Evolutionary conservation across 2,797 vertebrate species (phyloP), one percentile per base, ranked within the genome.

Genomic region (Eulemur rubriventer): DNA sequence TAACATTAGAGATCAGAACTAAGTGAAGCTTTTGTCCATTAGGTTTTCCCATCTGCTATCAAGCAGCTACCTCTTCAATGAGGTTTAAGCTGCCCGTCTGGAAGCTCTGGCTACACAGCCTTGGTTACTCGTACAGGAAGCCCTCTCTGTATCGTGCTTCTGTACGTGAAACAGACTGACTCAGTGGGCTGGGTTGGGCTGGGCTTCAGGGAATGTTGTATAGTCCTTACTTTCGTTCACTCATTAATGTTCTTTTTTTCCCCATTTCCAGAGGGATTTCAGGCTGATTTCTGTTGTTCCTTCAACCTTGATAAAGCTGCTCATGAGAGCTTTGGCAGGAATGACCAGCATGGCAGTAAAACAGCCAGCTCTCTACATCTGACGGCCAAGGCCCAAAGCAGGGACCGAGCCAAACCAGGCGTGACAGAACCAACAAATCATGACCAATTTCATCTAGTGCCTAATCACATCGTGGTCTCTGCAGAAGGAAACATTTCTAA

Each of bases 231-330:
- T 41, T 9, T 61, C 20, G 0, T 38, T 30, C 30, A 13, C 46
- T 89, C 48, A 35, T 24, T 75, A 33, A 35, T 26, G 35, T 81
- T 63, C 73, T 93, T 84, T 98, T 91, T 52, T 91, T n/a, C 70
- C 98, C 86, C 76, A 86, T 97, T 98, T 97, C 91, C 97, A 99
- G 99, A 99, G 98, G 98, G 98, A 95, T 99, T 99, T 98, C 98
- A 99, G 97, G 99, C 99, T 4, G 99, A 99, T 83, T 99, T 99
- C 98, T 99, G 99, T 98, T 99, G 99, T 98, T 99, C 99, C 95
- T 98, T 98, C 95, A 99, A 99, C 98, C 98, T 97, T 86, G 98
- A 98, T 59, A 97, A 97, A 97, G 93, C 93, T 95, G 87, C 97
- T 91, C 98, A 98, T 93, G 98, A 98, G 97, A 98, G 98, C 91